Conservation (phyloP, 2,888 invertebrate species). For the Syritta pipiens region DNA sequence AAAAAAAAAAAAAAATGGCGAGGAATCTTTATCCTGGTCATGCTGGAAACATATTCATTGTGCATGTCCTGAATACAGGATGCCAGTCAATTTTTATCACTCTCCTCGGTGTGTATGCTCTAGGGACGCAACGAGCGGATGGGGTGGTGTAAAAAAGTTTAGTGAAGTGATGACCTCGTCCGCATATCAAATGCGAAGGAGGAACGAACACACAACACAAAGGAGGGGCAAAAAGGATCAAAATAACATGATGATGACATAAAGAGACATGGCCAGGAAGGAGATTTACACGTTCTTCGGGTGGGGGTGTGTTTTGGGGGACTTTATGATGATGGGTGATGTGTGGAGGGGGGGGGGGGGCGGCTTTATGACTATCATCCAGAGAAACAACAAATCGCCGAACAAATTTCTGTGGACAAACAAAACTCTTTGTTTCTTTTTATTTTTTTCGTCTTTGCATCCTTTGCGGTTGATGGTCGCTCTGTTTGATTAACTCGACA, state of each 20-base stretch:
- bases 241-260: slow-evolving; percentile 62
- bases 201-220: slow-evolving; percentile 1
- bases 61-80: slow-evolving; percentile 68
- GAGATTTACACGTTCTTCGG: slow-evolving; percentile 35
- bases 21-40: slow-evolving; percentile 60
- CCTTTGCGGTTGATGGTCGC: background rate
- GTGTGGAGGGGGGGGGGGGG: background rate
- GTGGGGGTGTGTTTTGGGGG: background rate
- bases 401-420: slow-evolving; percentile 54
- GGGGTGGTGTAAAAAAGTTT: slow-evolving; percentile 56
- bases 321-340: slow-evolving; percentile 37
- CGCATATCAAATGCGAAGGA: slow-evolving; percentile 55
- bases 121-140: background rate
- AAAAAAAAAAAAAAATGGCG: slow-evolving; percentile 14
- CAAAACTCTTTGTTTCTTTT: too few relatives aligned
- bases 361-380: slow-evolving; percentile 51
- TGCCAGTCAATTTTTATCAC: slow-evolving; percentile 66
- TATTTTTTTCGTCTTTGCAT: slow-evolving; percentile 4
- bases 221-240: slow-evolving; percentile 41
- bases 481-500: slow-evolving; percentile 53
- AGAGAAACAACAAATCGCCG: slow-evolving; percentile 59
- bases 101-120: background rate
- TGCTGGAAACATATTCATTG: slow-evolving; percentile 64
- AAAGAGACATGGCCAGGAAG: slow-evolving; percentile 51
- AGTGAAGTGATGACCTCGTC: slow-evolving; percentile 62